phyloP scores from a whole-genome alignment of 1,140 invertebrate genomes.

The Mylabris phalerata region DNA sequence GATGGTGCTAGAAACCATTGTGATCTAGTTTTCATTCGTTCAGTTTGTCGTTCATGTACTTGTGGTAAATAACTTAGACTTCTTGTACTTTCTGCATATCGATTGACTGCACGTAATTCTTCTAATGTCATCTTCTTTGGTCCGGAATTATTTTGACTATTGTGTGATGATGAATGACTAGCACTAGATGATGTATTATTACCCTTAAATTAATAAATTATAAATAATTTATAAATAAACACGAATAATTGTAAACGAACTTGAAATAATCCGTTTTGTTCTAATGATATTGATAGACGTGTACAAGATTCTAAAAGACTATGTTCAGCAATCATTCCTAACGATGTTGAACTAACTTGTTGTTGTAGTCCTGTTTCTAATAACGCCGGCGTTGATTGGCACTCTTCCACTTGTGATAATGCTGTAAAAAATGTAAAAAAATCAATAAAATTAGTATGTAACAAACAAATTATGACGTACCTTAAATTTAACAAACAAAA shows the following conservation, averaged over 20 bases:
- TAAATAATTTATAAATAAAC: background rate
- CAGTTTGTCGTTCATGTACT: constrained; percentile 89
- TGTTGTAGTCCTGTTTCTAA: constrained; percentile 37
- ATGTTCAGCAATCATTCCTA: constrained; percentile 77
- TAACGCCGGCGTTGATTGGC: constrained; percentile 66
- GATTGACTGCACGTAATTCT: constrained; percentile 75
- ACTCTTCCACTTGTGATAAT: constrained; percentile 61
- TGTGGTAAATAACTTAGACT: constrained; percentile 85
- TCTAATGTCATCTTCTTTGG: constrained; percentile 67
- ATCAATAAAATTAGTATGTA: no score
- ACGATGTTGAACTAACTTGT: constrained; percentile 48
- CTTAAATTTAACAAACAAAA: constrained; percentile 11
- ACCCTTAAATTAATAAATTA: constrained; percentile 12
- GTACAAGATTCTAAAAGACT: constrained; percentile 79
- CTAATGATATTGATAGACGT: constrained; percentile 74
- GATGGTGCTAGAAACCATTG: constrained; percentile 88
- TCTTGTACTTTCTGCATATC: constrained; percentile 87
- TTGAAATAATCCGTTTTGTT: constrained; percentile 77
- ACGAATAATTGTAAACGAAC: constrained; percentile 38
- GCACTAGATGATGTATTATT: constrained; percentile 54
- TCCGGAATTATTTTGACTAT: constrained; percentile 40
- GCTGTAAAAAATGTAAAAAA: constrained; percentile 39
- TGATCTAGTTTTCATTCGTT: constrained; percentile 85
- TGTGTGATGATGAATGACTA: constrained; percentile 46
- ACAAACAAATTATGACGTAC: constrained; percentile 1